These are phyloP conservation scores for Sarcoramphus papa DNA, from an alignment of 2,797 vertebrate species.

Conservation along the genomic window DNA sequence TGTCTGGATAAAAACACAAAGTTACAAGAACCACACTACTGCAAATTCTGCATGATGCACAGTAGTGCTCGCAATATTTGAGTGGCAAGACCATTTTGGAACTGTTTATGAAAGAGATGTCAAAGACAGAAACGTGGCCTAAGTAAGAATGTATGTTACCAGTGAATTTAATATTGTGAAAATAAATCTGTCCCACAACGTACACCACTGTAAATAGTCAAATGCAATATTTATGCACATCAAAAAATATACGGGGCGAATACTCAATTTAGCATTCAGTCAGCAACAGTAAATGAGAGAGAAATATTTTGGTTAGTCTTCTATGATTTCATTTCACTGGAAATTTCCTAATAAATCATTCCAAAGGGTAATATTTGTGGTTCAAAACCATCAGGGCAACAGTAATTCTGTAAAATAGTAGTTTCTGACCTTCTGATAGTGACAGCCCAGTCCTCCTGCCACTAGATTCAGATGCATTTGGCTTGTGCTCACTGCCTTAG, in stretches of 20 bases:
- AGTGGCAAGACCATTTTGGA: constrained; percentile 38
- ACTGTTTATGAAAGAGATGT: neutral
- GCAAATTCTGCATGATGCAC: constrained; percentile 16
- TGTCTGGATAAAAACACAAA: constrained; percentile 58
- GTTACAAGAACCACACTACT: constrained; percentile 42
- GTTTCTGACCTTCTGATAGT: neutral
- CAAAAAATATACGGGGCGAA: constrained; percentile 17
- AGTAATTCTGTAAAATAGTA: constrained; percentile 26
- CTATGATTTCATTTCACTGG: constrained; percentile 1
- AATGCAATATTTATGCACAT: constrained; percentile 43
- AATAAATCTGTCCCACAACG: constrained; percentile 43
- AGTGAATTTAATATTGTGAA: constrained; percentile 29
- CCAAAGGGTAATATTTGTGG: neutral
- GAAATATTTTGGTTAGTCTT: constrained; percentile 12
- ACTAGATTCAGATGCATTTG: neutral
- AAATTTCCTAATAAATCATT: constrained; percentile 2
- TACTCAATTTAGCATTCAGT: constrained; percentile 36
- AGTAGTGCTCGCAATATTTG: constrained; percentile 41
- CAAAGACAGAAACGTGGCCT: constrained; percentile 29
- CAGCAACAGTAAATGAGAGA: constrained; percentile 8
- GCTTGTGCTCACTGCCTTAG: neutral
- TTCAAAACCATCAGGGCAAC: constrained; percentile 14
- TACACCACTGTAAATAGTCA: constrained; percentile 33
- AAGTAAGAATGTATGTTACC: constrained; percentile 12
- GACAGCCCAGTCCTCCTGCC: neutral